A percentile compares a stretch with the other conserved stretches of the same genome.
phyloP scores from a whole-genome alignment of 2,888 invertebrate species.

The Allolobophora icterica region DNA sequence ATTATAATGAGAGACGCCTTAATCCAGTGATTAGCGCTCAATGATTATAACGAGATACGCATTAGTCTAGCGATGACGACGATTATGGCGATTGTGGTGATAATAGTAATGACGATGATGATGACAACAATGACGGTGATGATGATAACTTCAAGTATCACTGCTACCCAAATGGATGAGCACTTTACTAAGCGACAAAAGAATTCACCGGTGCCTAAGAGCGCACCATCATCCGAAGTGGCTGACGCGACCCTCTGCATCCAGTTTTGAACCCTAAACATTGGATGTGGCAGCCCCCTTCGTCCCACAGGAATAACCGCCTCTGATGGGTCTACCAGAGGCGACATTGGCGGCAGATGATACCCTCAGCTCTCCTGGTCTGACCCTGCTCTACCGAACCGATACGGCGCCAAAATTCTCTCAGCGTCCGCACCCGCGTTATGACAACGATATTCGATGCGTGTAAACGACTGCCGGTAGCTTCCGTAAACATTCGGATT shows the following conservation, averaged over 20 bases:
- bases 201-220: too few relatives aligned
- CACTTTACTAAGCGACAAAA: too few relatives aligned
- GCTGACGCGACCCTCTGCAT: neutral
- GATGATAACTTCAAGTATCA: neutral
- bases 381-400: neutral
- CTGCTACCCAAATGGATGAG: too few relatives aligned
- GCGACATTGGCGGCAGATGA: neutral
- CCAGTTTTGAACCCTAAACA: neutral
- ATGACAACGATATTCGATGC: neutral
- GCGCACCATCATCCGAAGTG: too few relatives aligned
- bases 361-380: neutral
- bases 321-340: neutral
- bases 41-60: too few relatives aligned
- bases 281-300: neutral
- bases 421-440: neutral
- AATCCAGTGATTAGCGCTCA: too few relatives aligned
- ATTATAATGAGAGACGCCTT: too few relatives aligned
- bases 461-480: neutral
- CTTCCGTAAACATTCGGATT: neutral
- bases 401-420: neutral
- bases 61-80: too few relatives aligned
- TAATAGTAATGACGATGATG: too few relatives aligned
- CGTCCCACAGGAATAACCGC: neutral
- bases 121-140: neutral
- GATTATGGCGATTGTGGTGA: too few relatives aligned